Base-by-base conservation (phyloP, 2,888 invertebrate species). In the Lutraria lutraria region DNA sequence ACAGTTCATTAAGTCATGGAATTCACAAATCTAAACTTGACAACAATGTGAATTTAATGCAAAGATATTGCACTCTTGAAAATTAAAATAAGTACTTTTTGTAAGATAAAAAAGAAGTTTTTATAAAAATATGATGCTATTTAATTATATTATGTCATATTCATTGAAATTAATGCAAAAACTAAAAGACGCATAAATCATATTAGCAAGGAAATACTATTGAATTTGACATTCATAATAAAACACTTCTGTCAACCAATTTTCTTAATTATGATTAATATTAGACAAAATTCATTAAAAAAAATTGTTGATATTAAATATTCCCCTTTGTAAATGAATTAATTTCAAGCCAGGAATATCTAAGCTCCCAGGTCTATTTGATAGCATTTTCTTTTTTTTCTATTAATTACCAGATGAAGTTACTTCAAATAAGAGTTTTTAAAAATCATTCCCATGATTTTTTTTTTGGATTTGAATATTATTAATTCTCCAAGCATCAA, bases 321-420 rank as follows among this genome's bases (percentile, higher is more conserved):
- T 68, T 13, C 25, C 63, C 63, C n/a, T 68, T n/a, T 68, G 25
- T 4, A 25, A 68, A 68, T 68, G n/a, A 68, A 68, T 68, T 25
- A 68, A n/a, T 25, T 68, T 63, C 63, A 68, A 68, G 63, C n/a
- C n/a, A 68, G 25, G 25, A 68, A 68, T 68, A 68, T 25, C n/a
- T n/a, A n/a, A 12, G 25, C 6, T 68, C 63, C n/a, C 63, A n/a
- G 8, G 3, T 25, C 25, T 25, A 25, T n/a, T 68, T n/a, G n/a
- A n/a, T n/a, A n/a, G n/a, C n/a, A n/a, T n/a, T n/a, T n/a, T n/a
- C n/a, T n/a, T n/a, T 56, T 56, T 56, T 68, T 68, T 68, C 3
- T 68, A 25, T 25, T 68, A 68, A 60, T 68, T 68, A 25, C 63
- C n/a, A 60, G 25, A 16, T 34, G 29, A 76, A 76, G 16, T 34